Evolutionary conservation across 2,797 vertebrate genomes (phyloP).

Genomic region (Falco biarmicus): DNA sequence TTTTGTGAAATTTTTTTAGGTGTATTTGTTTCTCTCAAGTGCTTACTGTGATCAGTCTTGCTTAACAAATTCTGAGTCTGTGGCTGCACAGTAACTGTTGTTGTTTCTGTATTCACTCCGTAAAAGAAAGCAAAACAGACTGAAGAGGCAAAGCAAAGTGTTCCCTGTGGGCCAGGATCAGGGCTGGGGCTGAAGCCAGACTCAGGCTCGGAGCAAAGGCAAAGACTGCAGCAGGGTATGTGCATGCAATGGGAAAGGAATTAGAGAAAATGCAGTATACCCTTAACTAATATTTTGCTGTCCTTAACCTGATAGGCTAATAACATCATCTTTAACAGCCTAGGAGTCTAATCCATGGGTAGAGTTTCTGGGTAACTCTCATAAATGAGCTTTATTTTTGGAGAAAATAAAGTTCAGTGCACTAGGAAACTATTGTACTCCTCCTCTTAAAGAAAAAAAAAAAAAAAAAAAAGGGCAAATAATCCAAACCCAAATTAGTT

Average conservation of each 20-base stretch:
- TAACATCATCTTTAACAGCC: neutral
- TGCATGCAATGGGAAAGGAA: neutral
- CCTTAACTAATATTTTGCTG: neutral
- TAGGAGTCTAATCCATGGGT: neutral
- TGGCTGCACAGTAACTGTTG: neutral
- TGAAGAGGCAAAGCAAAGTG: neutral
- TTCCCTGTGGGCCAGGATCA: neutral
- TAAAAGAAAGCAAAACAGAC: neutral
- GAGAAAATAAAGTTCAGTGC: neutral
- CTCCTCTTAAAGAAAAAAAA: neutral
- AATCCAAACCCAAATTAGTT: neutral
- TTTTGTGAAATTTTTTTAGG: neutral
- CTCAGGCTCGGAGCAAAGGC: neutral
- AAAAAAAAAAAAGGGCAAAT: neutral
- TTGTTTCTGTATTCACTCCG: neutral
- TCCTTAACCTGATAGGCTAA: neutral
- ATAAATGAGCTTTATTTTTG: neutral
- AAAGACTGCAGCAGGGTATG: neutral
- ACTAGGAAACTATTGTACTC: neutral
- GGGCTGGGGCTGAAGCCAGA: neutral
- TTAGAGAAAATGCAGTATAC: neutral
- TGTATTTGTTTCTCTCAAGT: neutral
- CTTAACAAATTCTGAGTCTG: neutral
- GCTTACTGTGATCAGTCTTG: neutral
- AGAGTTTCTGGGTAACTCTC: neutral